phyloP scores from a whole-genome alignment of 2,113 vertebrate species.

The human region GRCh38 chr17:47075001-47075500 shows the following conservation, averaged over 20 bases:
- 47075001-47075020: neutral
- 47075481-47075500: neutral
- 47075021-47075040: neutral
- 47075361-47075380: neutral
- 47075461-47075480: neutral
- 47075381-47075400: neutral
- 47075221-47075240: neutral
- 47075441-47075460: neutral
- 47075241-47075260: neutral
- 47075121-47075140: neutral
- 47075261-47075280: neutral
- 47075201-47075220: neutral
- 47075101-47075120: neutral
- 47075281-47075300: neutral
- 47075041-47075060: neutral
- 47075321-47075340: neutral
- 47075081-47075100: neutral
- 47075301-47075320: neutral
- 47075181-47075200: neutral
- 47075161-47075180: neutral
- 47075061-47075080: neutral
- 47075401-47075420: neutral
- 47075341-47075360: neutral
- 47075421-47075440: neutral
- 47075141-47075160: neutral